Evolutionary conservation across 2,797 vertebrate genomes (phyloP).

Genomic region (Clarias laeviceps): DNA sequence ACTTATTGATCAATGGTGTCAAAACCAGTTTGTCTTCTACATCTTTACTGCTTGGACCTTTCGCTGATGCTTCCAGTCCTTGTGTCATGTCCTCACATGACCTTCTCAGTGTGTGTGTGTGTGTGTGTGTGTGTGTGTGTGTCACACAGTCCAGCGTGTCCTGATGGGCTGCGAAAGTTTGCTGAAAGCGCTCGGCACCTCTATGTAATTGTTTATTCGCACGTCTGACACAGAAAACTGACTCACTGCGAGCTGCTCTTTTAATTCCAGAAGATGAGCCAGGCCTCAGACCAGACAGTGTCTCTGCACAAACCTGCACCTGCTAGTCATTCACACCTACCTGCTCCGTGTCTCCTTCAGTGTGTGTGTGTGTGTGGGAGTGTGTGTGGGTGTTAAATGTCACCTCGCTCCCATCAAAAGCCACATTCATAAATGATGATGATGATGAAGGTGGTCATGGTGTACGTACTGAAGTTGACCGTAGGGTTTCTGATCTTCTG

Average conservation of each 20-base stretch:
- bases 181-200: slow-evolving; percentile 20
- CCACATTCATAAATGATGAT: slow-evolving; percentile 35
- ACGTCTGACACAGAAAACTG: slow-evolving; percentile 36
- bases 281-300: slow-evolving; percentile 38
- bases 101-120: neutral
- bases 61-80: neutral
- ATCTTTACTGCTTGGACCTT: neutral
- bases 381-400: slow-evolving; percentile 32
- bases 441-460: slow-evolving; percentile 20
- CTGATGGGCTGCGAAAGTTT: slow-evolving; percentile 17
- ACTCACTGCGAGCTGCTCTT: neutral
- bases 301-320: slow-evolving; percentile 27
- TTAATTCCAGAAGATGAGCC: slow-evolving; percentile 31
- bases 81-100: neutral
- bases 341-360: neutral
- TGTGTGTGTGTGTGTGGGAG: slow-evolving; percentile 25
- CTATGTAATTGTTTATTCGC: slow-evolving; percentile 40
- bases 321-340: slow-evolving; percentile 49
- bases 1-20: neutral
- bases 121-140: neutral
- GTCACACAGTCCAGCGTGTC: neutral
- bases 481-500: slow-evolving; percentile 45
- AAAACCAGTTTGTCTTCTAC: neutral
- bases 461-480: slow-evolving; percentile 21
- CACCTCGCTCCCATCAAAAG: slow-evolving; percentile 15